Base-by-base conservation (phyloP, 2,888 invertebrate genomes). In the Keiferia lycopersicella region DNA sequence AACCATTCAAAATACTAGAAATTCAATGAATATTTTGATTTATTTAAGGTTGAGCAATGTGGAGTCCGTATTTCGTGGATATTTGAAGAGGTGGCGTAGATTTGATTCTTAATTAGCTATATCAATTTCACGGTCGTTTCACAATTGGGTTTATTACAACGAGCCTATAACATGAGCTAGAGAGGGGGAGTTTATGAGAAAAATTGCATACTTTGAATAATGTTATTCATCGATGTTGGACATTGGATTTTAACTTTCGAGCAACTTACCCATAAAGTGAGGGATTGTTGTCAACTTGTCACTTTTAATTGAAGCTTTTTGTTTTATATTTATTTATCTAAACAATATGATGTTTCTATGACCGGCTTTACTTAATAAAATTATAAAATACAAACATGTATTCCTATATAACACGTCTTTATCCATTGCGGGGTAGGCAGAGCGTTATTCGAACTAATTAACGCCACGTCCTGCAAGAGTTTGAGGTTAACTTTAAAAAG, bases 31-130 rank as follows among this genome's bases (percentile, higher is more conserved):
- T 14, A n/a, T 41, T 45, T 45, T 16, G 4, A 45, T 45, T 45
- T 45, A 45, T 45, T 4, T 45, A n/a, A 45, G n/a, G n/a, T n/a
- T n/a, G n/a, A n/a, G 16, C 4, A 45, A 45, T 16, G 8, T 11
- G 18, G 20, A 50, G 51, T 14, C 6, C 26, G 22, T 50, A 50
- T 53, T 22, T 53, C 22, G 22, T 53, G 26, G 22, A 22, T 26
- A 22, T 22, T 34, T 34, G 2, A 16, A 56, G 30, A 56, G 14
- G 2, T n/a, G 26, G 50, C 18, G 14, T 63, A 34, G 61, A 63
- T 16, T 57, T 61, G 56, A 12, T 48, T 38, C 12, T 76, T 87
- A 87, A 87, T 87, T 87, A 87, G 86, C 86, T 70, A 66, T 83
- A 85, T 86, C 70, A 65, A 68, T 83, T 69, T 69, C n/a, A 60